Base-by-base conservation (phyloP, 2,113 vertebrate species). In the Jaculus jaculus region DNA sequence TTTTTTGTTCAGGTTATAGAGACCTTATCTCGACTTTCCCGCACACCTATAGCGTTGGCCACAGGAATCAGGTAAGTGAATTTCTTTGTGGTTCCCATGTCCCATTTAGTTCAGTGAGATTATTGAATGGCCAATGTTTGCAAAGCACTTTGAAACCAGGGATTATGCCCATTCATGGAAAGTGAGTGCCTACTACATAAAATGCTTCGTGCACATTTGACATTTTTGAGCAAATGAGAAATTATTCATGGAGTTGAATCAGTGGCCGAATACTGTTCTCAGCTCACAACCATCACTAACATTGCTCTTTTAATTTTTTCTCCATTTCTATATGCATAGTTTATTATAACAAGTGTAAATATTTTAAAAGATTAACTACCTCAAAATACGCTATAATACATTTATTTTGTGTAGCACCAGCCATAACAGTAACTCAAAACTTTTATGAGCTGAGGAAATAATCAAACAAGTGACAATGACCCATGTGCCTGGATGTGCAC, bases 1-100 rank as follows among this genome's bases (percentile, higher is more conserved):
- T 32, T 51, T 80, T 96, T 98, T 47, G 42, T 47, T 82, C 97
- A 99, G 99, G 99, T 99, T 84, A 99, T 99, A 98, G 99, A 99
- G 98, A 99, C 99, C 0, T 98, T 99, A 17, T 99, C 99, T 2
- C 99, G 98, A 79, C 99, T 99, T 42, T 99, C 99, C 80, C 99
- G 98, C 61, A 99, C 99, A 18, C 84, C 96, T 3, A 98, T 98
- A 37, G 98, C 99, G 0, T 96, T 99, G 82, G 98, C 98, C 89
- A 98, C 98, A 39, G 99, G 99, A 97, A 98, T 99, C 98, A 99
- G 99, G 99, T 99, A 97, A 34, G 98, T 94, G 79, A 20, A 0
- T 12, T 88, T 69, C 24, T 32, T 0, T 10, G 5, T 37, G 42
- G 26, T 2, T 73, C 12, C 0, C 24, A 2, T 39, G 20, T 83